Evolutionary conservation across 2,113 vertebrate species (phyloP).

Genomic region (Neodontobutis hainanensis): DNA sequence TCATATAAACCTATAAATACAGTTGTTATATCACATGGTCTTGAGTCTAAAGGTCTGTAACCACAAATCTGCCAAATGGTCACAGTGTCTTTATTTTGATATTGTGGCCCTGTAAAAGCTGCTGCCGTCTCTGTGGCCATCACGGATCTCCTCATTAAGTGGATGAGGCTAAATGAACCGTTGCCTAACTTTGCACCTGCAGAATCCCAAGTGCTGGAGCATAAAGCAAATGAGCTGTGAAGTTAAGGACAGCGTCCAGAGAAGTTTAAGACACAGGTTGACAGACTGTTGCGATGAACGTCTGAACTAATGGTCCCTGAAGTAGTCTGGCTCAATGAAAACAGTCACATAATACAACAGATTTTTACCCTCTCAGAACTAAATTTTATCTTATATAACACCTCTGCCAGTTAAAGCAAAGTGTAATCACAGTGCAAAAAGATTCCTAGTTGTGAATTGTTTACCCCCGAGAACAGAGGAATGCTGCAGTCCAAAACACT

Average conservation of each 20-base stretch:
- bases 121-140: constrained; percentile 4
- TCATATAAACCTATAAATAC: no score
- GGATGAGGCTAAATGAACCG: constrained; percentile 41
- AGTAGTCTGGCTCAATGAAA: constrained; percentile 42
- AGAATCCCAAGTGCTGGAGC: constrained; percentile 22
- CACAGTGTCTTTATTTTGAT: not conserved
- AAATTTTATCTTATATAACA: not conserved
- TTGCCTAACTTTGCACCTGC: constrained; percentile 49
- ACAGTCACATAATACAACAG: constrained; percentile 6
- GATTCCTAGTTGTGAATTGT: constrained; percentile 5
- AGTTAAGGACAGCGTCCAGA: constrained; percentile 21
- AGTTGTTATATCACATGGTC: not conserved
- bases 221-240: constrained; percentile 50
- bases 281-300: constrained; percentile 51
- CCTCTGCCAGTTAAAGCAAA: not conserved
- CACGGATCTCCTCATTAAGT: constrained; percentile 44
- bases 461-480: constrained; percentile 33
- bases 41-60: not conserved
- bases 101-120: constrained; percentile 13
- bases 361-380: not conserved
- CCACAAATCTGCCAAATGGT: not conserved
- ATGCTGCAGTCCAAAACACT: constrained; percentile 4
- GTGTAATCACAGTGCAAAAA: not conserved
- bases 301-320: constrained; percentile 36
- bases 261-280: constrained; percentile 47